These are phyloP conservation scores for Fissipunctia ypsillon DNA, from an alignment of 2,888 invertebrate genomes.

Conservation along the genomic window DNA sequence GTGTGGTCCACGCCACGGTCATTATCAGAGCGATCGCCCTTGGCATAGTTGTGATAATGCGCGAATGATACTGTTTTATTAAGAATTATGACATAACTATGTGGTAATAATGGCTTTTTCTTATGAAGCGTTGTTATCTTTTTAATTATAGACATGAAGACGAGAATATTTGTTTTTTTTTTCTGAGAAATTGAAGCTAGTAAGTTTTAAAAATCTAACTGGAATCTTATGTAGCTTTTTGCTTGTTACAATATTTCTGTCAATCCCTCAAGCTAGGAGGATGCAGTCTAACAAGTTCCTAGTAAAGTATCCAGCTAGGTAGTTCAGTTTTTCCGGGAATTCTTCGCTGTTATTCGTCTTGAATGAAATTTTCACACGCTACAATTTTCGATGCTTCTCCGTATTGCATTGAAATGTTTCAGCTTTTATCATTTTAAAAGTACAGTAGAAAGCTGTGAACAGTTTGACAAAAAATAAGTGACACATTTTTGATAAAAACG, in stretches of 20 bases:
- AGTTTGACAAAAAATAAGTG: not conserved
- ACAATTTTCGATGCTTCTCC: not conserved
- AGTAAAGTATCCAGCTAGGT: not conserved
- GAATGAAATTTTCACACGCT: not conserved
- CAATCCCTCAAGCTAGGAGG: not conserved
- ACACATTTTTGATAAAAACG: too few relatives aligned
- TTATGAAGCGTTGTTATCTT: slow-evolving; percentile 33
- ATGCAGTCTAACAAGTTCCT: not conserved
- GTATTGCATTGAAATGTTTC: not conserved
- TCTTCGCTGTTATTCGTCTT: not conserved
- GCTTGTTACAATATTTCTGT: not conserved
- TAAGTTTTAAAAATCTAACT: too few relatives aligned
- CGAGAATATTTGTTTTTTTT: not conserved
- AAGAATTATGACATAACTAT: slow-evolving; percentile 56
- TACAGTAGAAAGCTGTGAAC: not conserved
- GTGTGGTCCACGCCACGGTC: slow-evolving; percentile 53
- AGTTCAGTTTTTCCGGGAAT: not conserved
- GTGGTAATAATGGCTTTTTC: slow-evolving; percentile 43
- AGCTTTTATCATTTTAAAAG: not conserved
- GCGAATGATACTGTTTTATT: slow-evolving; percentile 57
- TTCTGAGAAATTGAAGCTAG: not conserved
- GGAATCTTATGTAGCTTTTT: not conserved
- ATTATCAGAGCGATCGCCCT: slow-evolving; percentile 60
- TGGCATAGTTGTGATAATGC: slow-evolving; percentile 59
- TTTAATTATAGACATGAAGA: slow-evolving; percentile 31